phyloP scores from a whole-genome alignment of 1,140 invertebrate species.

The Dendroctonus ponderosae region DNA sequence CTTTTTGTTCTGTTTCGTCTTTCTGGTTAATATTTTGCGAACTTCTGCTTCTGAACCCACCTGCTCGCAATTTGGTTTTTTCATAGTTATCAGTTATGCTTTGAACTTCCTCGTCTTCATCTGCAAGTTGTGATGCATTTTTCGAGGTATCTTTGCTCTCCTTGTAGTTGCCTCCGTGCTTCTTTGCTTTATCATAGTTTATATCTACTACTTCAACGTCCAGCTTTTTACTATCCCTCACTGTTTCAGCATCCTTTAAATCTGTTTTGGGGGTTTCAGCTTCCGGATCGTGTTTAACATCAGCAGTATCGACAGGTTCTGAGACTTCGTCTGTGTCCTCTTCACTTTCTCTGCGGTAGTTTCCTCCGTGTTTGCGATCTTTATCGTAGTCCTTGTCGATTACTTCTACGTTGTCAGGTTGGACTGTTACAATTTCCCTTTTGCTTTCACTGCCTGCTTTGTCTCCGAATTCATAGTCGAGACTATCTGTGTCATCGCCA shows the following conservation, averaged over 20 bases:
- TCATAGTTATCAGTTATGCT: too few species aligned
- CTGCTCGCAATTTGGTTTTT: too few species aligned
- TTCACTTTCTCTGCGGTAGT: slow-evolving; percentile 26
- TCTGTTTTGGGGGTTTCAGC: background rate
- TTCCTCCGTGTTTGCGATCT: slow-evolving; percentile 38
- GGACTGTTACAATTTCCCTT: slow-evolving; percentile 12
- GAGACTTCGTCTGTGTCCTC: slow-evolving; percentile 1
- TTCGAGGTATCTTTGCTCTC: slow-evolving; percentile 4
- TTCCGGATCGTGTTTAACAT: slow-evolving; percentile 6
- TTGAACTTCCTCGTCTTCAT: too few species aligned
- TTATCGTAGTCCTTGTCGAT: slow-evolving; percentile 35
- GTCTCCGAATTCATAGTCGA: background rate
- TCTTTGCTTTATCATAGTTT: slow-evolving; percentile 27
- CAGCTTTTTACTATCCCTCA: slow-evolving; percentile 4
- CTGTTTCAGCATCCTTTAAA: slow-evolving; percentile 1
- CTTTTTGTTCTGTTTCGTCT: background rate
- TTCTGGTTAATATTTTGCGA: background rate
- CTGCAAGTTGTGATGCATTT: background rate
- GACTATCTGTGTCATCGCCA: background rate
- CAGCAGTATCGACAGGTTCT: background rate
- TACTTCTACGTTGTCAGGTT: slow-evolving; percentile 7
- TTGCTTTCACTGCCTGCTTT: slow-evolving; percentile 19
- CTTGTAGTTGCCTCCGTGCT: slow-evolving; percentile 27
- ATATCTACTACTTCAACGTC: slow-evolving; percentile 19
- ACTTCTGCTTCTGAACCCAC: too few species aligned